A percentile compares a stretch with the other conserved stretches of the same genome.
phyloP scores from a whole-genome alignment of 2,888 invertebrate species.

The Digitonthophagus gazella region DNA sequence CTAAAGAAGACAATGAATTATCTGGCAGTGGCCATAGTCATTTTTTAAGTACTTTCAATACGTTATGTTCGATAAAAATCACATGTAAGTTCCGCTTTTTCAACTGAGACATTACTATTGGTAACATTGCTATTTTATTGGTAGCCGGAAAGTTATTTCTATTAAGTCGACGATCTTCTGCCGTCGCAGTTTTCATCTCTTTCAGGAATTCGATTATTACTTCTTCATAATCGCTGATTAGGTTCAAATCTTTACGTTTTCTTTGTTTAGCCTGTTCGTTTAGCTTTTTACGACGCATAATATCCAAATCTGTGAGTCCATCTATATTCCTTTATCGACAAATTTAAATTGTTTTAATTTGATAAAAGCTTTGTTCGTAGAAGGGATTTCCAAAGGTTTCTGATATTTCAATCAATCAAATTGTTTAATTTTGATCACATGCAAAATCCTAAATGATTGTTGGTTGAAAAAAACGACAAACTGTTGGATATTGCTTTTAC shows the following conservation, averaged over 20 bases:
- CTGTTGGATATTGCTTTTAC: too few species aligned
- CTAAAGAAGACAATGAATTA: conserved; percentile 90
- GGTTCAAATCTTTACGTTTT: conserved; percentile 86
- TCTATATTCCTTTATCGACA: conserved; percentile 39
- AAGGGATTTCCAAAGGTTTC: too few species aligned
- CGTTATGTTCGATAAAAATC: conserved; percentile 95
- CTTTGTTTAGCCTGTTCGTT: conserved; percentile 80
- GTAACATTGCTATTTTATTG: conserved; percentile 88
- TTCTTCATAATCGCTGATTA: conserved; percentile 98
- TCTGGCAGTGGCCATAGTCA: conserved; percentile 99
- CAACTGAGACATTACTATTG: conserved; percentile 84
- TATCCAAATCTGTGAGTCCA: conserved; percentile 88
- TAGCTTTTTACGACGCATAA: conserved; percentile 84
- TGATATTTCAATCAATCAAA: too few species aligned
- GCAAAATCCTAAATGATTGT: too few species aligned
- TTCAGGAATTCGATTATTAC: conserved; percentile 87
- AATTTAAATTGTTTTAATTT: too few species aligned
- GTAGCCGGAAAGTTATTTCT: conserved; percentile 82
- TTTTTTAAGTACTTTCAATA: conserved; percentile 85
- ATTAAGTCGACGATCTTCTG: conserved; percentile 90
- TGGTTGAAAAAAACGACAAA: too few species aligned
- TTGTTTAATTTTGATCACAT: too few species aligned
- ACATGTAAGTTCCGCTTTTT: conserved; percentile 93
- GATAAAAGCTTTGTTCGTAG: too few species aligned
- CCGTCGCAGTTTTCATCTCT: conserved; percentile 91